Evolutionary conservation across 2,888 invertebrate genomes (phyloP).

Genomic region (Pristionchus maxplancki): DNA sequence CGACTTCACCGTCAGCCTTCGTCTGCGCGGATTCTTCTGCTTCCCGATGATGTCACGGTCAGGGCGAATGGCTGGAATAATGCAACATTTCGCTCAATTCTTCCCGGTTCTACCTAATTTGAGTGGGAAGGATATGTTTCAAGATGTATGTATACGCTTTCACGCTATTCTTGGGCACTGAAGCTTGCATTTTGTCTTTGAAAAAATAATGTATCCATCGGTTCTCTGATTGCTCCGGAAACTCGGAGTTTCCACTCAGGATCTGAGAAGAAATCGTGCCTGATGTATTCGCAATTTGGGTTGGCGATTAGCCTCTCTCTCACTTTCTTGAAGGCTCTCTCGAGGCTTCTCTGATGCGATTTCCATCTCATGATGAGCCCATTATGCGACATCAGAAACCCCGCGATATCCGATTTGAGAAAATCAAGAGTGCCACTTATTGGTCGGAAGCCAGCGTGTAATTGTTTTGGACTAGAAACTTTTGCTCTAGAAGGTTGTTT

Average conservation of each 20-base stretch:
- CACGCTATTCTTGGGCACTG: too few relatives aligned
- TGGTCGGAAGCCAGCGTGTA: too few relatives aligned
- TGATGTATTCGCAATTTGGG: not conserved
- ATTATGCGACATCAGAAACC: not conserved
- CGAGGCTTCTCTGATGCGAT: not conserved
- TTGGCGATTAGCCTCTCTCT: too few relatives aligned
- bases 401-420: not conserved
- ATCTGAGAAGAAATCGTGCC: not conserved
- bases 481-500: too few relatives aligned
- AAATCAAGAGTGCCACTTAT: not conserved
- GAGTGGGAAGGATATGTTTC: not conserved
- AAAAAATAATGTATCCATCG: not conserved
- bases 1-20: conserved; percentile 65
- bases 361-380: not conserved
- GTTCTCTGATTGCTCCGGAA: not conserved
- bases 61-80: conserved; percentile 73
- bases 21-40: conserved; percentile 75
- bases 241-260: not conserved
- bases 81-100: not conserved
- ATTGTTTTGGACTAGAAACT: too few relatives aligned
- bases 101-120: not conserved
- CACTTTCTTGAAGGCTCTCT: too few relatives aligned
- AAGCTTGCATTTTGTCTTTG: too few relatives aligned
- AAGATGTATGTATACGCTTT: not conserved
- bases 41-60: conserved; percentile 76